Evolutionary conservation across 2,888 invertebrate genomes (phyloP), one percentile per base, ranked within the genome.

Genomic region (Amphipyra tragopoginis): DNA sequence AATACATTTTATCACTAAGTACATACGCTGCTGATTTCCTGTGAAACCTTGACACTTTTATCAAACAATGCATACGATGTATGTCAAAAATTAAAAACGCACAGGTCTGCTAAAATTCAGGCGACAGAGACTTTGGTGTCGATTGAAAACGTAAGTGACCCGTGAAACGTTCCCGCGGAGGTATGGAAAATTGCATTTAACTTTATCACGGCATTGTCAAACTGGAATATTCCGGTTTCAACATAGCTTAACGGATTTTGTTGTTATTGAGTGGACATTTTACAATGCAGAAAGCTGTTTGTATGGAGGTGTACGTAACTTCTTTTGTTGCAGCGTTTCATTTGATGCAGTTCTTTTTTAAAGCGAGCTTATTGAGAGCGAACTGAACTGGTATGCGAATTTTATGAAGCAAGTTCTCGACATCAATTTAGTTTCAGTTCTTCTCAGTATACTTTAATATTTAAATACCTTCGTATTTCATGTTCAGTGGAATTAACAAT

Each of bases 141-240:
- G 55, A 68, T 59, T 68, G 61, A 64, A 77, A 73, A 56, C 36
- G 56, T 53, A 64, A 73, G 64, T 68, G 74, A 68, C 59, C 69
- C 57, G 68, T 77, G 56, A 77, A 75, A 77, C 26, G 38, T 56
- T 62, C 36, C 44, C 42, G 40, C 29, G 11, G 38, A 65, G 64
- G 58, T 49, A 71, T 52, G 44, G 33, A 62, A 77, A 67, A 72
- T 64, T 61, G 36, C 56, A 57, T 62, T 61, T 54, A 38, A 40
- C 44, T 61, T 63, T 55, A 61, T 58, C 34, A 45, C 34, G 26
- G 56, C 34, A 9, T 39, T 57, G 43, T 49, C 40, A 40, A 55
- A 52, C 9, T 8, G 13, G 55, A 56, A 29, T 29, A 2, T 75
- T 50, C 45, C 36, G 52, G 34, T 48, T 60, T n/a, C 43, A 40